A percentile compares a stretch with the other conserved stretches of the same genome.
phyloP scores from a whole-genome alignment of 1,140 invertebrate genomes.

The Cephus cinctus region DNA sequence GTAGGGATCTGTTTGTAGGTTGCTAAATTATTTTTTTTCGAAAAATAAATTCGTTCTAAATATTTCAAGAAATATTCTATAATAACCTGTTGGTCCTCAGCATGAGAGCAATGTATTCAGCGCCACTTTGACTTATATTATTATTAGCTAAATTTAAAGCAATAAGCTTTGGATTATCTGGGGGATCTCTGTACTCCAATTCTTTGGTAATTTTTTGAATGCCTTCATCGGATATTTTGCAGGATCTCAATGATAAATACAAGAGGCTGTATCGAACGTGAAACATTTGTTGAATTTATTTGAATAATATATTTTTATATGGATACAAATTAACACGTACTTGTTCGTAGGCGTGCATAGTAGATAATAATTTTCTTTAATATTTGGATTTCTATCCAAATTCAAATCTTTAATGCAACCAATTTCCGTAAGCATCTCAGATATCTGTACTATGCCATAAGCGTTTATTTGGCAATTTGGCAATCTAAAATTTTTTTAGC shows the following conservation, averaged over 20 bases:
- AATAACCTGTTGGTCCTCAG: slow-evolving; percentile 26
- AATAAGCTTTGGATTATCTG: slow-evolving; percentile 28
- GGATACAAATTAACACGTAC: slow-evolving; percentile 8
- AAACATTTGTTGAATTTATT: not conserved
- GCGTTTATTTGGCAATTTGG: slow-evolving; percentile 32
- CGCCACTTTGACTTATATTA: slow-evolving; percentile 28
- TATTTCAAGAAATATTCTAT: not conserved
- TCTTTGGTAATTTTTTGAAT: slow-evolving; percentile 26
- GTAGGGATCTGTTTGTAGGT: slow-evolving; percentile 19
- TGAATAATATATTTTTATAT: not conserved
- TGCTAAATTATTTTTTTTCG: not conserved
- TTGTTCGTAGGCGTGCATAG: slow-evolving; percentile 19
- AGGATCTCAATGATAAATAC: slow-evolving; percentile 32
- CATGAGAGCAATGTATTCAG: slow-evolving; percentile 21
- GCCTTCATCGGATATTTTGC: slow-evolving; percentile 31
- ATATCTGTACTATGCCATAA: slow-evolving; percentile 30
- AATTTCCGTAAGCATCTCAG: slow-evolving; percentile 23
- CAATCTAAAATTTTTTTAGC: slow-evolving; percentile 19
- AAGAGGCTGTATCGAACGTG: slow-evolving; percentile 12
- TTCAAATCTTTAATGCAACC: slow-evolving; percentile 27
- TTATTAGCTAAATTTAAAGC: slow-evolving; percentile 40
- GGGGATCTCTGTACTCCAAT: slow-evolving; percentile 22
- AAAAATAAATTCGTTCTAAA: not conserved
- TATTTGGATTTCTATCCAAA: slow-evolving; percentile 37
- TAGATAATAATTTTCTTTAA: slow-evolving; percentile 26